These are phyloP conservation scores for Cyrtorhinus lividipennis DNA, from an alignment of 1,140 invertebrate species.

Conservation along the genomic window DNA sequence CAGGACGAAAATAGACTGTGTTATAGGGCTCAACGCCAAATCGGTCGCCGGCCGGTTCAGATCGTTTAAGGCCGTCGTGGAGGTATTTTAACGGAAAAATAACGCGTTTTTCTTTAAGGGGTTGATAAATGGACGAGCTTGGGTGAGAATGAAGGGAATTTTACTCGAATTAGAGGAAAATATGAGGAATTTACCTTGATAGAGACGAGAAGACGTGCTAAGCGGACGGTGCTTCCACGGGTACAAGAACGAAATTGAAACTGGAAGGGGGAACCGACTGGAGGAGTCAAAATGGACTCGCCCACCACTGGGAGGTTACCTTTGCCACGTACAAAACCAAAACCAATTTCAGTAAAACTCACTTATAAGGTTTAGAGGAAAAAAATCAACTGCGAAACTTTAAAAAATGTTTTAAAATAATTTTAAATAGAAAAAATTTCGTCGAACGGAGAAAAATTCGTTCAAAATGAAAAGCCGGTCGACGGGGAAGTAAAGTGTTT, in stretches of 20 bases:
- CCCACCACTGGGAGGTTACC: constrained; percentile 24
- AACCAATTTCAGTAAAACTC: not conserved
- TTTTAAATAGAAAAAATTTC: too few species aligned
- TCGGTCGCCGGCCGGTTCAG: constrained; percentile 2
- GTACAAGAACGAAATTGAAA: constrained; percentile 24
- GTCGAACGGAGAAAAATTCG: too few species aligned
- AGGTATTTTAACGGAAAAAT: too few species aligned
- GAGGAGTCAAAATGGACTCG: constrained; percentile 30
- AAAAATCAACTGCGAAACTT: too few species aligned
- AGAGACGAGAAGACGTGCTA: not conserved
- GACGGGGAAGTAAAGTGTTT: constrained; percentile 7
- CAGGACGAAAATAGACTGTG: too few species aligned
- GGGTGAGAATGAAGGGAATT: not conserved
- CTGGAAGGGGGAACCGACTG: constrained; percentile 22
- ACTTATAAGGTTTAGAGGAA: too few species aligned
- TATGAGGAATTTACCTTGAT: constrained; percentile 4
- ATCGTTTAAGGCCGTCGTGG: not conserved
- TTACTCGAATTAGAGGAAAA: not conserved
- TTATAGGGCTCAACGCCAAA: too few species aligned
- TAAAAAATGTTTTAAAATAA: too few species aligned
- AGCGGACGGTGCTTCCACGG: constrained; percentile 12
- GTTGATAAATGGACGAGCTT: not conserved
- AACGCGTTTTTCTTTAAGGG: too few species aligned
- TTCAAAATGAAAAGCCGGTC: constrained; percentile 19
- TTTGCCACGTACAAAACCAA: not conserved